Conservation (phyloP, 2,797 vertebrate species). For the Tangara arthus region DNA sequence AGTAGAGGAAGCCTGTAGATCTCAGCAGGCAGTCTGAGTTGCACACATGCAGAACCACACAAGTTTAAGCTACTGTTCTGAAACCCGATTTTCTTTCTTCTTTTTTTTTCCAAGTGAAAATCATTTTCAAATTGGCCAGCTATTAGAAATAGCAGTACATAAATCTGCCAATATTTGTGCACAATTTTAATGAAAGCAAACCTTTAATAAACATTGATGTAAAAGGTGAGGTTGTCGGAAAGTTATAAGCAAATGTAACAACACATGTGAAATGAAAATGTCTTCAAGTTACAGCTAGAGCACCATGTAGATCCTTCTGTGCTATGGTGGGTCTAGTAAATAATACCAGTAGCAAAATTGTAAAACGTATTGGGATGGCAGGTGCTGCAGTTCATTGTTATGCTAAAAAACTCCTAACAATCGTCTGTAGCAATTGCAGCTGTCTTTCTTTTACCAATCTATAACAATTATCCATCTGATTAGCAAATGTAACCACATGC, state of each 20-base stretch:
- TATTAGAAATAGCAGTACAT: not conserved
- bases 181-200: not conserved
- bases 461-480: constrained; percentile 48
- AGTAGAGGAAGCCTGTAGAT: not conserved
- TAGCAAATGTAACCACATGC: constrained; percentile 50
- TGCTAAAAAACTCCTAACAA: constrained; percentile 52
- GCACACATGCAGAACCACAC: not conserved
- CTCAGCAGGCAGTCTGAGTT: not conserved
- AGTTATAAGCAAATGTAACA: not conserved
- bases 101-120: not conserved
- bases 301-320: not conserved
- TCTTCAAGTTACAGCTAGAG: not conserved
- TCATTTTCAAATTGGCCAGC: not conserved
- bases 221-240: not conserved
- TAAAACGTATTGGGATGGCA: constrained; percentile 54
- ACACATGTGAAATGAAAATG: not conserved
- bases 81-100: not conserved
- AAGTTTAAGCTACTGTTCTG: not conserved
- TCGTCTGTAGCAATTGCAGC: constrained; percentile 33
- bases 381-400: constrained; percentile 53
- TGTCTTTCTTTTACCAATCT: constrained; percentile 34
- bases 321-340: not conserved
- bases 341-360: not conserved
- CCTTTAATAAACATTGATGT: not conserved
- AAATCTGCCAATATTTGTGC: not conserved